Conservation (phyloP, 1,140 invertebrate genomes). For the Drosophila repleta region DNA sequence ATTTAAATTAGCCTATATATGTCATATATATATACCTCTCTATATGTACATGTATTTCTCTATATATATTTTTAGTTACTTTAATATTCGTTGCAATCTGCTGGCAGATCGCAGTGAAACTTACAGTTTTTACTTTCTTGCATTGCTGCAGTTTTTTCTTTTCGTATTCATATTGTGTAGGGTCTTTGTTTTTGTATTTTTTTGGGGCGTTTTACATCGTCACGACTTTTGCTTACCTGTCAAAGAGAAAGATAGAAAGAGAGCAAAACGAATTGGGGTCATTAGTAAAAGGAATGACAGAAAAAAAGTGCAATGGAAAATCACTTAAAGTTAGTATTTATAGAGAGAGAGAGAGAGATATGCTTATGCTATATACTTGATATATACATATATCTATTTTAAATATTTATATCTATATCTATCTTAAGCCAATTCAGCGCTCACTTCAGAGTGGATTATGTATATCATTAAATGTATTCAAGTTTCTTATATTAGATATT, state of each 20-base stretch:
- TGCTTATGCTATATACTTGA: neutral
- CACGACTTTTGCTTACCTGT: slow-evolving; percentile 73
- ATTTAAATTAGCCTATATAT: neutral
- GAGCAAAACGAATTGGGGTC: slow-evolving; percentile 63
- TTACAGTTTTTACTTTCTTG: slow-evolving; percentile 67
- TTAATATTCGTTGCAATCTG: slow-evolving; percentile 36
- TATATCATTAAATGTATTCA: too few species aligned
- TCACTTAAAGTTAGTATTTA: slow-evolving; percentile 14
- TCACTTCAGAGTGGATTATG: too few species aligned
- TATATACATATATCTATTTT: neutral
- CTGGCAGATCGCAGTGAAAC: slow-evolving; percentile 65
- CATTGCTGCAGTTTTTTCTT: slow-evolving; percentile 39
- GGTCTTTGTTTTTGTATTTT: slow-evolving; percentile 6
- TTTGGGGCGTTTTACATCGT: slow-evolving; percentile 61
- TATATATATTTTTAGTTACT: slow-evolving; percentile 12
- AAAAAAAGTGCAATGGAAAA: slow-evolving; percentile 31
- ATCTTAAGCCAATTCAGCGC: too few species aligned
- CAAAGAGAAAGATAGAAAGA: slow-evolving; percentile 66
- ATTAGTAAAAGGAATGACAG: slow-evolving; percentile 67
- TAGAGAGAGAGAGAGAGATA: too few species aligned
- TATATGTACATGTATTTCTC: too few species aligned
- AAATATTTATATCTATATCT: neutral
- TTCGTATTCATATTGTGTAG: slow-evolving; percentile 16
- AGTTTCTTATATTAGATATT: too few species aligned
- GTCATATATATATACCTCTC: neutral